Conservation (phyloP, 1,140 invertebrate species). For the Melanaphis sacchari region DNA sequence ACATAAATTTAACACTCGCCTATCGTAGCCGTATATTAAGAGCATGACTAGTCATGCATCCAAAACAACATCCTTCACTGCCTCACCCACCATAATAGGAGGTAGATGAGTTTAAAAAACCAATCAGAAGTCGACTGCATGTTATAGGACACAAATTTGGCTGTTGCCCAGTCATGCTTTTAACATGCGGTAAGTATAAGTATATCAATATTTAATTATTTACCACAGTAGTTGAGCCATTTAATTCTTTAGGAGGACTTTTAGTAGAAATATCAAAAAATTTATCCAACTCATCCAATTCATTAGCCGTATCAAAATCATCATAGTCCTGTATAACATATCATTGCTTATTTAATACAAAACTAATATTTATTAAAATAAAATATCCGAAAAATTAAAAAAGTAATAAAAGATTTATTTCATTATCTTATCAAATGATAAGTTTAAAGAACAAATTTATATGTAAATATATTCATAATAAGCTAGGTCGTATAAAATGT, state of each 20-base stretch:
- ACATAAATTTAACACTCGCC: background rate
- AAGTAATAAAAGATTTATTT: background rate
- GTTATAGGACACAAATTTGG: too few species aligned
- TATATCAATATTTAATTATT: conserved; percentile 48
- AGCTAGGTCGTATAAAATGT: background rate
- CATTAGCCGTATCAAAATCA: conserved; percentile 89
- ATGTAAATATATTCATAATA: too few species aligned
- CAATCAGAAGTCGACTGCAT: too few species aligned
- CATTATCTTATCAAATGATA: background rate
- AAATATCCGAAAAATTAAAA: background rate
- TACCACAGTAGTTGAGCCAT: conserved; percentile 42
- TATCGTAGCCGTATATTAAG: too few species aligned
- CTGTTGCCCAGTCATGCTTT: too few species aligned
- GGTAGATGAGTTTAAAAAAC: too few species aligned
- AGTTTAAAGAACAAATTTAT: background rate
- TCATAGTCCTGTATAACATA: conserved; percentile 81
- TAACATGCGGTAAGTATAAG: too few species aligned
- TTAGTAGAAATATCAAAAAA: conserved; percentile 75
- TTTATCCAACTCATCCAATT: conserved; percentile 86
- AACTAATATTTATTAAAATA: background rate
- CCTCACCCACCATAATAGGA: too few species aligned
- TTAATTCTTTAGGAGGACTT: conserved; percentile 49
- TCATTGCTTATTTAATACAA: background rate
- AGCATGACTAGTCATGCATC: background rate
- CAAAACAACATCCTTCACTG: background rate